phyloP scores from a whole-genome alignment of 2,113 vertebrate species.

The Eidolon helvum region DNA sequence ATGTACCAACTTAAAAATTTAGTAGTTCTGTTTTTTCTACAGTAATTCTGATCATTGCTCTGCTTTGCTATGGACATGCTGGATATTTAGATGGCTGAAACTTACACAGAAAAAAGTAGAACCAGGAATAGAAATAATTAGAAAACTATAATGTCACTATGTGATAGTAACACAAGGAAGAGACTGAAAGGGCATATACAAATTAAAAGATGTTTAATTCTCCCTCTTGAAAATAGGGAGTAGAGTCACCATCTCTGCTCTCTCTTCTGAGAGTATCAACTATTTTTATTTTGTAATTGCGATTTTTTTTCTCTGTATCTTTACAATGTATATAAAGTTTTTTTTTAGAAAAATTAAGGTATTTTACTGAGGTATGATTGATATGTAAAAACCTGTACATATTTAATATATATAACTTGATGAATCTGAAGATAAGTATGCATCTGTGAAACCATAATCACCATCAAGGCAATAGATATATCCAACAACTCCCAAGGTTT shows the following conservation, averaged over 20 bases:
- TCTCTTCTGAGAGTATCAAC: background rate
- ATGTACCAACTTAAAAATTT: background rate
- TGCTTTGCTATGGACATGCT: background rate
- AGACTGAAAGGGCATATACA: background rate
- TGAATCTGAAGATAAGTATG: background rate
- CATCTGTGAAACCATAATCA: background rate
- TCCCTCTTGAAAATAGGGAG: background rate
- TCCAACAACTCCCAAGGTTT: background rate
- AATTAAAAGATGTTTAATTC: background rate
- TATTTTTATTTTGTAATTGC: background rate
- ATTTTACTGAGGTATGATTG: background rate
- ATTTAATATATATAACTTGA: background rate
- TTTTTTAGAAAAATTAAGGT: background rate
- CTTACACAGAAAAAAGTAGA: background rate
- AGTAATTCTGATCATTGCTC: background rate
- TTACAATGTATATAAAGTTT: background rate
- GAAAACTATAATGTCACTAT: background rate
- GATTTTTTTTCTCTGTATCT: background rate
- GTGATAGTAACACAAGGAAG: background rate
- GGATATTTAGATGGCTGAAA: background rate
- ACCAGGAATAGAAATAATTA: background rate
- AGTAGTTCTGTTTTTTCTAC: background rate
- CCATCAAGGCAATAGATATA: background rate
- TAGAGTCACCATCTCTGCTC: background rate
- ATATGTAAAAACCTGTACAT: background rate